Base-by-base conservation (phyloP, 2,113 vertebrate species). In the Amphiprion ocellaris region DNA sequence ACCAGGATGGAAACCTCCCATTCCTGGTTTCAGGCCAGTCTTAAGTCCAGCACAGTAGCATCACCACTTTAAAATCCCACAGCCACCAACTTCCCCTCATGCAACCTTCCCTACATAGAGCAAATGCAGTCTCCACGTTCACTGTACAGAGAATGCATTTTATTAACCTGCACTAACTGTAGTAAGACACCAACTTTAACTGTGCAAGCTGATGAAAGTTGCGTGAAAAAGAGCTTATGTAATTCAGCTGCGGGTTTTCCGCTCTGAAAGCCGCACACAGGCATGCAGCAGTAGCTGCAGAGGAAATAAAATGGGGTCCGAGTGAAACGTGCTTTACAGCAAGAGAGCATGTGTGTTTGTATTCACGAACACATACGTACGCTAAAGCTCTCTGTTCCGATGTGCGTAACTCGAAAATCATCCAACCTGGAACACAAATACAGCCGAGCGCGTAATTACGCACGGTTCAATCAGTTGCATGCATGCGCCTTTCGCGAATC, bases 231-330 rank as follows among this genome's bases (percentile, higher is more conserved):
- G 41, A 64, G 17, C 54, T 49, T 7, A 12, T 41, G 37, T 21
- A 61, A 17, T 14, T 1, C 2, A 10, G 1, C 14, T 55, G 23
- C 14, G 10, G 24, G 1, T 4, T 19, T n/a, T 61, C 15, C 21
- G 10, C 12, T 52, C 4, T 21, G 5, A 16, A 41, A 50, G 33
- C 6, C 3, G 33, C 17, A 44, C 23, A 49, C 37, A 39, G 2
- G 12, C 37, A 49, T 1, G 23, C 54, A 21, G 50, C 59, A 68
- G 54, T 44, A 12, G 30, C 10, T 1, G 0, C 8, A 26, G 10
- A 53, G 56, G 5, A 65, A 56, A 37, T 50, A 77, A 76, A 80
- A 83, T 69, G 59, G 62, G 88, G 53, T 66, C 39, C 16, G 16
- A 23, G 24, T 6, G 17, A 69, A 75, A 33, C 75, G 89, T 49